phyloP scores from a whole-genome alignment of 1,140 invertebrate genomes.

The Papilio helenus region DNA sequence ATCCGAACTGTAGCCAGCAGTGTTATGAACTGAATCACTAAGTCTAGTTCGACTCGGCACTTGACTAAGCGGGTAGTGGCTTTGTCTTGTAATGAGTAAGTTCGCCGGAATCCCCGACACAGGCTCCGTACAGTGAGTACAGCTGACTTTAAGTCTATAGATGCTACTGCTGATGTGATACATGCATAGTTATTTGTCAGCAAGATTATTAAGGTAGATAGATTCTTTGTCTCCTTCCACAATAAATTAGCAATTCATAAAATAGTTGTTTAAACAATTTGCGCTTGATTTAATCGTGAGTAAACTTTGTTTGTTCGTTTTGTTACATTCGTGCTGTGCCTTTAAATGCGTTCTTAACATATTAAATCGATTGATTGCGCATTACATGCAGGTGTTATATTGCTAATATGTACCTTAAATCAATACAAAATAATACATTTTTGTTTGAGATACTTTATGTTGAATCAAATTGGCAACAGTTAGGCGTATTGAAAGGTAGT shows the following conservation, averaged over 20 bases:
- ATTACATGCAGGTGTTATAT: neutral
- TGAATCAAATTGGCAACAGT: neutral
- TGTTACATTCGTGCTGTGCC: neutral
- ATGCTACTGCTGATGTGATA: conserved; percentile 28
- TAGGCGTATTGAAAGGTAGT: neutral
- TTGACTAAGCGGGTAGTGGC: conserved; percentile 43
- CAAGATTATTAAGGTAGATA: too few species aligned
- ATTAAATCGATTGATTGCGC: neutral
- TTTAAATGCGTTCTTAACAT: neutral
- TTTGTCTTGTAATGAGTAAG: conserved; percentile 42
- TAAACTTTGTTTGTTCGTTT: conserved; percentile 6
- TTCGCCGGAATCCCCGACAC: conserved; percentile 35
- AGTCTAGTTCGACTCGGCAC: conserved; percentile 33
- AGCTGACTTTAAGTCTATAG: neutral
- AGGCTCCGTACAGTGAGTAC: conserved; percentile 21
- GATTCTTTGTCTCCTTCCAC: too few species aligned
- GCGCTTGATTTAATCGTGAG: neutral
- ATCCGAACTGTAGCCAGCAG: neutral
- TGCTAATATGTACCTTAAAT: neutral
- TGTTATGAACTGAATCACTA: neutral
- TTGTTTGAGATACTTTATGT: neutral
- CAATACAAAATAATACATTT: neutral
- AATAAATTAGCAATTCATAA: neutral
- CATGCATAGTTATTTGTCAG: too few species aligned
- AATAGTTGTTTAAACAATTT: neutral